A percentile compares a stretch with the other conserved stretches of the same genome.
Evolutionary conservation across 1,140 invertebrate species (phyloP).

Genomic region (Odontomachus brunneus): DNA sequence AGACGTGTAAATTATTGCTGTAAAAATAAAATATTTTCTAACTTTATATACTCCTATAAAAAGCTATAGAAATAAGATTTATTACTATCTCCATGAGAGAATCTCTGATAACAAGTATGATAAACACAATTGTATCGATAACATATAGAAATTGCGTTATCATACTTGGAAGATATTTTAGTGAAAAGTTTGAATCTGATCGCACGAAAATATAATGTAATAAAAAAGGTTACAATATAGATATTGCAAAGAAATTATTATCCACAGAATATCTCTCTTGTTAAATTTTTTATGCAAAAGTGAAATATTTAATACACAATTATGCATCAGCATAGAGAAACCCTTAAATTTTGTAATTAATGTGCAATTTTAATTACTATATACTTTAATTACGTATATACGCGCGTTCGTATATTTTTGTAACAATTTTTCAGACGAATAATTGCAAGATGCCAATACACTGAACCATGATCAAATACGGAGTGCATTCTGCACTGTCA

Average conservation of each 20-base stretch:
- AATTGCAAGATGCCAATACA: background rate
- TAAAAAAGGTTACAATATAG: background rate
- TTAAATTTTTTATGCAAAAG: conserved; percentile 1
- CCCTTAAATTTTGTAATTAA: background rate
- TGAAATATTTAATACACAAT: too few species aligned
- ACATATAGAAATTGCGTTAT: background rate
- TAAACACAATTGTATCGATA: conserved; percentile 11
- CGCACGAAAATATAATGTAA: background rate
- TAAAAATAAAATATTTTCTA: background rate
- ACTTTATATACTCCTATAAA: background rate
- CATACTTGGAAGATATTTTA: background rate
- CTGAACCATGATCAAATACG: background rate
- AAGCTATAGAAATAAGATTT: background rate
- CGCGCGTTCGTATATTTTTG: background rate
- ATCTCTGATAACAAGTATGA: conserved; percentile 8
- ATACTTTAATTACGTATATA: too few species aligned
- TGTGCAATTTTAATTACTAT: background rate
- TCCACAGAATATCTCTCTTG: background rate
- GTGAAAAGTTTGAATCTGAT: conserved; percentile 7
- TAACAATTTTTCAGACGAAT: background rate
- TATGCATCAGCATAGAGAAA: background rate
- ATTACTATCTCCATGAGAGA: background rate
- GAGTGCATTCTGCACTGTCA: background rate
- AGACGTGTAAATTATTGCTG: too few species aligned
- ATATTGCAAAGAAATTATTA: background rate